Evolutionary conservation across 1,140 invertebrate genomes (phyloP), one percentile per base, ranked within the genome.

Genomic region (Papilio polytes): DNA sequence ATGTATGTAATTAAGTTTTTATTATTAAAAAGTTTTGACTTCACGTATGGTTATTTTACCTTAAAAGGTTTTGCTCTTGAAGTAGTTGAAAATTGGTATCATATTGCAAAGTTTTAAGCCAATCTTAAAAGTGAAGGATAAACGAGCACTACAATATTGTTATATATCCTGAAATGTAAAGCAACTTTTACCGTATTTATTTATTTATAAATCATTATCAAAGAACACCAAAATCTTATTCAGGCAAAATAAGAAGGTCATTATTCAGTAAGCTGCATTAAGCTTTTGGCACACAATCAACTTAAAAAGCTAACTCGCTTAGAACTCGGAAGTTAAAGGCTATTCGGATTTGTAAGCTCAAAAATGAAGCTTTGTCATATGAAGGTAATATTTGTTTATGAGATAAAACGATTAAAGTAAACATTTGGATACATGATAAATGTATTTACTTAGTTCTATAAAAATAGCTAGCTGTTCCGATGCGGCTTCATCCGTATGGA

Each of bases 101-200:
- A 63, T 7, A 13, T 63, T 63, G 22, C 9, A 63, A 26, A 63
- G 3, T 63, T 22, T 63, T 63, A 63, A 63, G 4, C 20, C 59
- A 63, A 63, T 15, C 20, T 59, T 63, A 63, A 63, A 63, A 63
- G 59, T 26, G 59, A 63, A 63, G 59, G 56, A 63, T 22, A 56
- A 56, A 56, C 6, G 59, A 63, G 10, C 12, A 56, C 2, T 26
- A 22, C 22, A 26, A 26, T 9, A 10, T 63, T 63, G 7, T 63
- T 63, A 56, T 13, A 26, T 26, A 63, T 63, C 22, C 0, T 13
- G 1, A 63, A 63, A 26, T 63, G 13, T 56, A 13, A 63, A 12
- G 59, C 59, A 63, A 26, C 13, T 66, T 66, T 36, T 36, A 13
- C 10, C 10, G 36, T 41, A 41, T 41, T 26, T 31, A 63, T 56